These are phyloP conservation scores for Graptemys geographica DNA, from an alignment of 2,797 vertebrate genomes.

Conservation along the genomic window DNA sequence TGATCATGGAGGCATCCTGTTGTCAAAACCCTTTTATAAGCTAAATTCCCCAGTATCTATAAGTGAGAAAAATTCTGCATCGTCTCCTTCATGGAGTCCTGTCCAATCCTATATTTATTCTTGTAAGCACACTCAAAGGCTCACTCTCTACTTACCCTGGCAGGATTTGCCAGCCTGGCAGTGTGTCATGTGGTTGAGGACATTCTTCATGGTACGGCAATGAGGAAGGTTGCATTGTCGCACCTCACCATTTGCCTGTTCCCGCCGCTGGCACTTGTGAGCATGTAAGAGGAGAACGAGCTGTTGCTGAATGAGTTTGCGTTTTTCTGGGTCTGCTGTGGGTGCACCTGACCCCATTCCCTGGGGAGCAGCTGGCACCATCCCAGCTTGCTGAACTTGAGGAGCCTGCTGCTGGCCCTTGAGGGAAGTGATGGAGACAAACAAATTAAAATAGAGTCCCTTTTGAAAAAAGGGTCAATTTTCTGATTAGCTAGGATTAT, in stretches of 20 bases:
- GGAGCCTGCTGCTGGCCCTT: slow-evolving; percentile 91
- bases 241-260: slow-evolving; percentile 96
- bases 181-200: slow-evolving; percentile 99
- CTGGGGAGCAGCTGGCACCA: slow-evolving; percentile 85
- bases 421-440: neutral
- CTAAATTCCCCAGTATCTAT: neutral
- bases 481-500: neutral
- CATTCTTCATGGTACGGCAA: slow-evolving; percentile 99
- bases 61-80: neutral
- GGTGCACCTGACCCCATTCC: slow-evolving; percentile 91
- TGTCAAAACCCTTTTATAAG: neutral
- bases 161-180: slow-evolving; percentile 99
- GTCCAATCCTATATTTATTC: neutral
- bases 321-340: slow-evolving; percentile 97
- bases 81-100: neutral
- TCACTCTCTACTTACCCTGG: slow-evolving; percentile 88
- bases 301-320: slow-evolving; percentile 98
- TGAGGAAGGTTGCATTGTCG: slow-evolving; percentile 96
- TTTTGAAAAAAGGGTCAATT: neutral
- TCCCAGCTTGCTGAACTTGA: slow-evolving; percentile 85
- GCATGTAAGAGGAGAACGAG: slow-evolving; percentile 96
- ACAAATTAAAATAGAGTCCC: neutral
- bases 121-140: neutral
- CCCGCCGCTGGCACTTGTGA: slow-evolving; percentile 97
- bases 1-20: neutral